Evolutionary conservation across 2,113 vertebrate species (phyloP).

Genomic region (Microcebus murinus): DNA sequence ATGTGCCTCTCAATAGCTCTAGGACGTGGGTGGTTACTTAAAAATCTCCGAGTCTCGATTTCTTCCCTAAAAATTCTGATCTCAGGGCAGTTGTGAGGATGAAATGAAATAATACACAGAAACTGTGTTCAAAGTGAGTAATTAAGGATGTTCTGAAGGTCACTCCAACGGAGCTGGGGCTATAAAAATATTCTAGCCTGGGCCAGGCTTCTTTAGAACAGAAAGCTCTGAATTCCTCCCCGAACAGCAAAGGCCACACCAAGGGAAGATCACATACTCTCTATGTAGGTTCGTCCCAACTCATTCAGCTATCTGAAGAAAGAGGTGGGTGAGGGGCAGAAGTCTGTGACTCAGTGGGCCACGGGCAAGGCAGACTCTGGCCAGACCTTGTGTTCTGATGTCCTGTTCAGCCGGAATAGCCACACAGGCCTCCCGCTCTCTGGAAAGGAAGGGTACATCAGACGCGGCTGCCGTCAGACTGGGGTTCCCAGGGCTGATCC

Average conservation of each 20-base stretch:
- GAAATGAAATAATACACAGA: not conserved
- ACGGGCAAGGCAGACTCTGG: not conserved
- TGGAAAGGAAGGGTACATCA: not conserved
- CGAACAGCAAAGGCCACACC: not conserved
- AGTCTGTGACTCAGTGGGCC: not conserved
- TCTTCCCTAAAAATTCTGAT: not conserved
- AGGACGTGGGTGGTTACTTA: not conserved
- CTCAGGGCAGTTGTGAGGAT: not conserved
- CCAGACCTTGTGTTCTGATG: not conserved
- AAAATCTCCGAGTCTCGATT: not conserved
- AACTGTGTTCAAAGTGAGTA: not conserved
- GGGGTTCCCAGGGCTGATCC: constrained; percentile 8
- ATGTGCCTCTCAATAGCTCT: not conserved
- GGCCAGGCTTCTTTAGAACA: not conserved
- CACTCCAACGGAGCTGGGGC: not conserved
- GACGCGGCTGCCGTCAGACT: not conserved
- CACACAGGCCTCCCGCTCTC: not conserved
- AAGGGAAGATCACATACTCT: not conserved
- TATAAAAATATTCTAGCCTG: not conserved
- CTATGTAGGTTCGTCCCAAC: not conserved
- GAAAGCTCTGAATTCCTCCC: not conserved
- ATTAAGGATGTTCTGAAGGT: not conserved
- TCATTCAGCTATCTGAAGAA: not conserved
- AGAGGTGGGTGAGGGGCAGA: too few relatives aligned
- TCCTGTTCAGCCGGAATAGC: not conserved